phyloP scores from a whole-genome alignment of 2,113 vertebrate species.

The Epinephelus moara region DNA sequence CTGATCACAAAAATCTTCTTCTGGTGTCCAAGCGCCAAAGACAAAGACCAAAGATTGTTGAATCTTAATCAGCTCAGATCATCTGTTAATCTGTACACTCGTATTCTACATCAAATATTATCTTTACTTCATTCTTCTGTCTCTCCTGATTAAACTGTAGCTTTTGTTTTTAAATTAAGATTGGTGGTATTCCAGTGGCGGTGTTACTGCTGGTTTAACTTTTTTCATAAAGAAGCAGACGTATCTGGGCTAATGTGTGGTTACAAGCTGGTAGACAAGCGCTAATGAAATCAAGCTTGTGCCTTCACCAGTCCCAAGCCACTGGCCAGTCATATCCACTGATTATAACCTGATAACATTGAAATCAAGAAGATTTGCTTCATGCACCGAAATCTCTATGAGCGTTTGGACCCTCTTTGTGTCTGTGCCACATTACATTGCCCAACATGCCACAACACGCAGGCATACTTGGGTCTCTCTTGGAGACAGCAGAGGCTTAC shows the following conservation, averaged over 20 bases:
- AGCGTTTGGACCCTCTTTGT: conserved; percentile 35
- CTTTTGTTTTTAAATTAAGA: not conserved
- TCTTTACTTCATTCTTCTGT: too few relatives aligned
- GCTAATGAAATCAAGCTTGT: not conserved
- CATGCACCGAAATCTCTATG: not conserved
- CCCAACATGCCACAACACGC: conserved; percentile 5
- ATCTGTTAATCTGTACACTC: too few relatives aligned
- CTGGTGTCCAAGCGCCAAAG: too few relatives aligned
- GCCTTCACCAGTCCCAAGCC: not conserved
- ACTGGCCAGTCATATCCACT: not conserved
- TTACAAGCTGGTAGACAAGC: not conserved
- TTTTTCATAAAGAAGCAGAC: not conserved
- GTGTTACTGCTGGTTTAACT: not conserved
- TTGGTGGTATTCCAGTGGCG: not conserved
- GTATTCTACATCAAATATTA: too few relatives aligned
- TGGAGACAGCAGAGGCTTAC: conserved; percentile 45
- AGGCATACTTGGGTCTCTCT: conserved; percentile 19
- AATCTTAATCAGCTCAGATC: too few relatives aligned
- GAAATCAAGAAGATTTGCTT: not conserved
- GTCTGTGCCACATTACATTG: conserved; percentile 37
- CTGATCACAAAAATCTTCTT: too few relatives aligned
- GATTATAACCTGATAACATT: not conserved
- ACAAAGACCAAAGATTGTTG: too few relatives aligned
- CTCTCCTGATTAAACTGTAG: not conserved
- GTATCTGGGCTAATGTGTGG: not conserved